These are phyloP conservation scores for Galagoides demidoff DNA, from an alignment of 2,797 vertebrate genomes.

Conservation along the genomic window DNA sequence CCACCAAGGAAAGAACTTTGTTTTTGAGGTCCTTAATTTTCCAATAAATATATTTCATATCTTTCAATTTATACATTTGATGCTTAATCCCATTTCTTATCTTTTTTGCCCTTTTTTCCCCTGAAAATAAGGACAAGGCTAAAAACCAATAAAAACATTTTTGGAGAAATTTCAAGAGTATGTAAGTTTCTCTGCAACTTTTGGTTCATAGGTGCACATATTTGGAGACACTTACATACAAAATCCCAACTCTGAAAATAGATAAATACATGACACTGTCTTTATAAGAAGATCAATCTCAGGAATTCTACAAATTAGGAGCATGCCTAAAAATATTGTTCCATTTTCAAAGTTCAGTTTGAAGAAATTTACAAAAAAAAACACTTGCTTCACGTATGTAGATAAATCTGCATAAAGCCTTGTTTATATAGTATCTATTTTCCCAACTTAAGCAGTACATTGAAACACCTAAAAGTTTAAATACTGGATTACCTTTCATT, in stretches of 20 bases:
- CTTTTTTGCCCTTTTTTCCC: not conserved
- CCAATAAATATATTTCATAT: not conserved
- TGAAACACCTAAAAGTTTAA: not conserved
- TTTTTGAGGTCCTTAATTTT: not conserved
- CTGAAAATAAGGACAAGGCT: not conserved
- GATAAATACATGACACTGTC: not conserved
- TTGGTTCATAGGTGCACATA: not conserved
- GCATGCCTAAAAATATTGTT: not conserved
- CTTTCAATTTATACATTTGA: not conserved
- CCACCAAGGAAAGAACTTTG: not conserved
- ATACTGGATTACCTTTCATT: not conserved
- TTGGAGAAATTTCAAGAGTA: not conserved
- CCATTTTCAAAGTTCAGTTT: constrained; percentile 27
- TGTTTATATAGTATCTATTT: not conserved
- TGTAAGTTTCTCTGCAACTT: not conserved
- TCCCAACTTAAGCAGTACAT: not conserved
- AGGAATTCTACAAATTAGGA: not conserved
- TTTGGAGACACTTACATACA: not conserved
- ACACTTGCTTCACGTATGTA: not conserved
- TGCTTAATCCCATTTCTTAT: not conserved
- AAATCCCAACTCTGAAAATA: constrained; percentile 25
- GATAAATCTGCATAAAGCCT: not conserved
- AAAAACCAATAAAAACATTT: not conserved
- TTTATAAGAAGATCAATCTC: not conserved
- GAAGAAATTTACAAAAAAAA: not conserved